Base-by-base conservation (phyloP, 30 jellyfish, hydroid and myxozoan species). In the Pelagia noctiluca region DNA sequence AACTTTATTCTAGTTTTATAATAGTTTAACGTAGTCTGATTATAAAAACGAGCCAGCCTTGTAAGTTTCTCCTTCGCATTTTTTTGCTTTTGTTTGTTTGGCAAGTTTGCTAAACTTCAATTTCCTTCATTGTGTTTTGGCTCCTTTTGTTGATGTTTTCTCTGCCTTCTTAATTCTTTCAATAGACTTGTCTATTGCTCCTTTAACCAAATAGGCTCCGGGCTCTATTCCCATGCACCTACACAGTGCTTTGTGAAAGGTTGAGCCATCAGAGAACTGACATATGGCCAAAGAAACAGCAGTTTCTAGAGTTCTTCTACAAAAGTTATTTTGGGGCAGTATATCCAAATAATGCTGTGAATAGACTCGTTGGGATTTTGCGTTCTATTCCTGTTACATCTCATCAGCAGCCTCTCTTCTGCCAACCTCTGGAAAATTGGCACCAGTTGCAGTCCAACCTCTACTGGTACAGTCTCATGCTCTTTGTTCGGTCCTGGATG, bases 401-500 rank as follows among this genome's bases (percentile, higher is more conserved):
- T 23, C 36, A 57, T 61, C 71, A 78, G 28, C 21, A 78, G 60
- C 5, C 35, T 49, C 4, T 23, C 26, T 19, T 60, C 81, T 2
- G 82, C 7, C 34, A 60, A 83, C 31, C 89, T 3, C 12, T 57
- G 28, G 42, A 78, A 78, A 57, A 78, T 60, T 61, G 85, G 89
- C 12, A 78, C 89, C 60, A 78, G 71, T 35, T 38, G 23, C 71
- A 32, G 60, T 23, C 89, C 89, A 63, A 78, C 48, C 1, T 33
- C 83, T 33, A 49, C 18, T 54, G 89, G 82, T 12, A 78, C 49
- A 3, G 89, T 78, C 42, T 78, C 89, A 53, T 78, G 89, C n/a
- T 78, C 84, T 28, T 61, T 76, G 88, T 76, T 80, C 31, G 79
- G 3, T 7, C 34, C 77, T 18, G 88, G 88, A 18, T 52, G 2